Conservation (phyloP, 2,113 vertebrate species). For the Actenoides lindsayi region DNA sequence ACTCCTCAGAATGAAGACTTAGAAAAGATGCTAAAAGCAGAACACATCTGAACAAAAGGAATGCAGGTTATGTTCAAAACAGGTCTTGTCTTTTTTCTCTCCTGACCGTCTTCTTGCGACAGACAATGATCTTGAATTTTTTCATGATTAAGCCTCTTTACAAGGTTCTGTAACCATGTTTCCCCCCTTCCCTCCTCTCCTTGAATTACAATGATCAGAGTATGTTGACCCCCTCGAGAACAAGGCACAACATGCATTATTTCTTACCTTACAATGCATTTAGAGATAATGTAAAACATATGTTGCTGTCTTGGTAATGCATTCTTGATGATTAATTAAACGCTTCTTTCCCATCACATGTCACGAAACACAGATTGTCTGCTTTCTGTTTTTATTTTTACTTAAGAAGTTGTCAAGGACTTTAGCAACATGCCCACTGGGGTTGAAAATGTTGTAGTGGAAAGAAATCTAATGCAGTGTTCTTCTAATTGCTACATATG, state of each 20-base stretch:
- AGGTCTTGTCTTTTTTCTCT: background rate
- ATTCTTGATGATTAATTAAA: slow-evolving; percentile 57
- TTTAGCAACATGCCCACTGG: background rate
- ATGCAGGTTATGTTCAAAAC: background rate
- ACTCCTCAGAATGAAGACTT: background rate
- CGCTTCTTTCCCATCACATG: slow-evolving; percentile 2
- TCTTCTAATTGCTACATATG: background rate
- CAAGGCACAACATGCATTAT: background rate
- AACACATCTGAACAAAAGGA: background rate
- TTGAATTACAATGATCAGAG: background rate
- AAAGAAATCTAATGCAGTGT: background rate
- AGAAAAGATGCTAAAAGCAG: background rate
- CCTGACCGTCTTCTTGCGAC: background rate
- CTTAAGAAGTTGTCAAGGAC: slow-evolving; percentile 10
- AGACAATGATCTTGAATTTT: background rate
- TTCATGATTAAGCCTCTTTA: background rate
- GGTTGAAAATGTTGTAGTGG: background rate
- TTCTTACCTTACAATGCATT: slow-evolving; percentile 26
- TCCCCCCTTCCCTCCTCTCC: background rate
- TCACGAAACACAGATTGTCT: slow-evolving; percentile 9
- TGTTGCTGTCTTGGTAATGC: slow-evolving; percentile 15
- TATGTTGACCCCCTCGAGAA: background rate
- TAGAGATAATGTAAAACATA: slow-evolving; percentile 48
- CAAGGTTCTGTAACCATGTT: background rate
- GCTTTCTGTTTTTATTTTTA: slow-evolving; percentile 34